These are phyloP conservation scores for Cephus runcator DNA, from an alignment of 2,888 invertebrate genomes.

Conservation along the genomic window DNA sequence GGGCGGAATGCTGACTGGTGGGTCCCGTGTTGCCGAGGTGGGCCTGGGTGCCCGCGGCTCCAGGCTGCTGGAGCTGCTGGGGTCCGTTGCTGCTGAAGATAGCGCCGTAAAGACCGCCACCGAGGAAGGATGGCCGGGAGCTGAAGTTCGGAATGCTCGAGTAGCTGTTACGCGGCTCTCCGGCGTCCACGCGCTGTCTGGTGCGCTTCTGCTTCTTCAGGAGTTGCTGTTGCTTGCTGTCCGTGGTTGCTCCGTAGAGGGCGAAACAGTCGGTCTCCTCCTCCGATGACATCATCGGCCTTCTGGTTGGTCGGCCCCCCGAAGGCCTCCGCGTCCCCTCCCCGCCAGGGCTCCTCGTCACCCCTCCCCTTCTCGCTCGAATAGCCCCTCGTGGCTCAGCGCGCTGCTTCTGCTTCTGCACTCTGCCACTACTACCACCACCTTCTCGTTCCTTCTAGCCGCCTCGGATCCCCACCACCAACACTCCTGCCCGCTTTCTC, in stretches of 20 bases:
- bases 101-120: conserved; percentile 88
- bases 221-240: conserved; percentile 73
- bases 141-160: conserved; percentile 82
- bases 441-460: conserved; percentile 30
- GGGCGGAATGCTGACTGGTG: conserved; percentile 69
- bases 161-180: conserved; percentile 94
- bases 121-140: conserved; percentile 84
- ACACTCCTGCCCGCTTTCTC: conserved; percentile 35
- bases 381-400: conserved; percentile 75
- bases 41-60: conserved; percentile 44
- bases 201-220: conserved; percentile 93
- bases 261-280: conserved; percentile 94
- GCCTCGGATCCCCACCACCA: conserved; percentile 27
- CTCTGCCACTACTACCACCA: conserved; percentile 36
- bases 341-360: conserved; percentile 70
- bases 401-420: conserved; percentile 65
- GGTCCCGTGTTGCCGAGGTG: conserved; percentile 63
- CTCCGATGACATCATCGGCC: conserved; percentile 96
- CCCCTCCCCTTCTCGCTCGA: conserved; percentile 73
- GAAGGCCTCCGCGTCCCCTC: conserved; percentile 82
- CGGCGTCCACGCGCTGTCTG: conserved; percentile 96
- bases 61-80: conserved; percentile 49
- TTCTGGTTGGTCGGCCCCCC: conserved; percentile 75
- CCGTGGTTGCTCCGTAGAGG: conserved; percentile 83
- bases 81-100: conserved; percentile 78